Evolutionary conservation across 2,888 invertebrate genomes (phyloP).

Genomic region (Dichetophora obliterata): DNA sequence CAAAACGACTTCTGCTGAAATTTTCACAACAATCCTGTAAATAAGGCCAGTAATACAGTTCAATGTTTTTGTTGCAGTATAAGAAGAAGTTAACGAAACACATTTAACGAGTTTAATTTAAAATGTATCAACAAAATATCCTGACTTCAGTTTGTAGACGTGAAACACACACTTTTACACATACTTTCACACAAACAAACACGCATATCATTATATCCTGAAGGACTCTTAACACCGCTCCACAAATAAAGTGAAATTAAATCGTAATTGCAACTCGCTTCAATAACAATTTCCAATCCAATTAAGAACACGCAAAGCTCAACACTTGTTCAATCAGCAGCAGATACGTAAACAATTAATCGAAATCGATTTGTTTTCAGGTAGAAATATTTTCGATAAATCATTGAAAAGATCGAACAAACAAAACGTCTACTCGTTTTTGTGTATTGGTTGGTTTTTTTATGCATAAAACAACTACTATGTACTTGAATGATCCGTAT

Average conservation of each 20-base stretch:
- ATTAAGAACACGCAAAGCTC: neutral
- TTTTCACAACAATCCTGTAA: too few species aligned
- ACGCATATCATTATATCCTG: neutral
- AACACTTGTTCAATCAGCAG: neutral
- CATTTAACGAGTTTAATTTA: too few species aligned
- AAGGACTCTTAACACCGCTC: neutral
- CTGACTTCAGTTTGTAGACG: too few species aligned
- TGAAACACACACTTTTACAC: neutral
- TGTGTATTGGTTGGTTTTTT: neutral
- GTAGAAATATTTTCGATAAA: neutral
- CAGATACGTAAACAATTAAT: neutral
- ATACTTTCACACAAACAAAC: neutral
- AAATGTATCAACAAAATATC: too few species aligned
- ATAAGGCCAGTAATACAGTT: too few species aligned
- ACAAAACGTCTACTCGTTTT: neutral
- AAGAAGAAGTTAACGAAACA: too few species aligned
- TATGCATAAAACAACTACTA: neutral
- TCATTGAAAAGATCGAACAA: neutral
- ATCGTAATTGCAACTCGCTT: constrained; percentile 23
- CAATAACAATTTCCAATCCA: constrained; percentile 4
- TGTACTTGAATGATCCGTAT: neutral
- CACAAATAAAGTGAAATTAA: constrained; percentile 21
- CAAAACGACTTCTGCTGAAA: too few species aligned
- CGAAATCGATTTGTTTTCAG: neutral
- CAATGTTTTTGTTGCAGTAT: too few species aligned